Conservation (phyloP, 2,113 vertebrate species). For the Rynchops niger region DNA sequence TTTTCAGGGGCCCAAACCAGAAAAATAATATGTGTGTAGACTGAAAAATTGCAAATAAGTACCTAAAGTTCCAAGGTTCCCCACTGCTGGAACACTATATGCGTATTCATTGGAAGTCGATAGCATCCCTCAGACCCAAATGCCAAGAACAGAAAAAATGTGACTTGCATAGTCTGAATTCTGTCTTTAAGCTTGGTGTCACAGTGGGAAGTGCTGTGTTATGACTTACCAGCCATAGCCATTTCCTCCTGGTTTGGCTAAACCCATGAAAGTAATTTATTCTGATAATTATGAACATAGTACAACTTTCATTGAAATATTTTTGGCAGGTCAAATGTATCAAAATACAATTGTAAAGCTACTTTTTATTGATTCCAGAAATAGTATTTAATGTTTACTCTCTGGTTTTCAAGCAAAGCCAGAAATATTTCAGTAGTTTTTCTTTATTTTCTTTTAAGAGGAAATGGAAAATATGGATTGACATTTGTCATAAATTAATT, state of each 20-base stretch:
- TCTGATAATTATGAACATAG: background rate
- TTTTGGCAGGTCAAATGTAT: conserved; percentile 1
- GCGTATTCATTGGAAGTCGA: background rate
- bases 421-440: background rate
- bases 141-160: background rate
- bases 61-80: background rate
- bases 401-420: conserved; percentile 21
- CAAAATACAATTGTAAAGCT: background rate
- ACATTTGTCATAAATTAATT: conserved; percentile 1
- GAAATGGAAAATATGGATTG: background rate
- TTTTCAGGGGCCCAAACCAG: conserved; percentile 9
- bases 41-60: conserved; percentile 34
- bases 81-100: background rate
- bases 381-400: background rate
- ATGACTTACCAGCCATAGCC: background rate
- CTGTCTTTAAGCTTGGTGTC: background rate
- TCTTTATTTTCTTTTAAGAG: background rate
- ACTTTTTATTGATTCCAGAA: conserved; percentile 22
- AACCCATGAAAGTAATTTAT: background rate
- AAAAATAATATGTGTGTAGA: background rate
- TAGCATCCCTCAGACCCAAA: background rate
- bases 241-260: background rate
- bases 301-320: background rate
- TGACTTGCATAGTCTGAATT: conserved; percentile 13
- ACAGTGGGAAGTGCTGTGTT: background rate